Base-by-base conservation (phyloP, 2,113 vertebrate species). In the Haplochromis burtoni region DNA sequence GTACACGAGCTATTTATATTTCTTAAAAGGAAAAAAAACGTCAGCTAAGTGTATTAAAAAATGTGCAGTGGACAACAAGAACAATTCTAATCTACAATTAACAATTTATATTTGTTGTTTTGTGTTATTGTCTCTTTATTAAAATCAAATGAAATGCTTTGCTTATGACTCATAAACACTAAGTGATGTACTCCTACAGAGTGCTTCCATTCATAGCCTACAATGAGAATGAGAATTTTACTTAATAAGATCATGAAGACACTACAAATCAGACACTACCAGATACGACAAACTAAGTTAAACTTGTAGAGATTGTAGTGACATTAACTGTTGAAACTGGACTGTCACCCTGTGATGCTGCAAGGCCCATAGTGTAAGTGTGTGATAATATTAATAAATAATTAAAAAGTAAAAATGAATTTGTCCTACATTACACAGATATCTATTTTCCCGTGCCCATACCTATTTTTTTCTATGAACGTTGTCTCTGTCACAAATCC, bases 381-480 rank as follows among this genome's bases (percentile, higher is more conserved):
- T 29, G 1, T 29, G 55, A 57, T 29, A 29, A 29, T 29, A 57
- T 29, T 57, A 57, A 57, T 57, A 57, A 29, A 57, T 26, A 26
- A 57, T 57, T 14, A 57, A 57, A 57, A 57, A 9, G 55, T 57
- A 57, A 57, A 57, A 29, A 29, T 14, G 3, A 57, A 29, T 57
- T 57, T 59, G 13, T 17, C 29, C 29, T 33, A 31, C 3, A 33
- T 47, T 54, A n/a, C 29, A 53, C 9, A 71, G 26, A 31, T 6
- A 38, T 76, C 0, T 12, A 4, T 21, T 19, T 42, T 8, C 4
- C 24, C 4, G 0, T 31, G 59, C 57, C 38, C 4, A 17, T 13
- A 29, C 5, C 63, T 80, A 24, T 47, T 89, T 86, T 93, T 80
- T 86, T 91, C 9, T 8, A 2, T 76, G 7, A 55, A 33, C n/a